A percentile compares a stretch with the other conserved stretches of the same genome.
Evolutionary conservation across 2,113 vertebrate species (phyloP).

Genomic region (Mormyrus lacerda): DNA sequence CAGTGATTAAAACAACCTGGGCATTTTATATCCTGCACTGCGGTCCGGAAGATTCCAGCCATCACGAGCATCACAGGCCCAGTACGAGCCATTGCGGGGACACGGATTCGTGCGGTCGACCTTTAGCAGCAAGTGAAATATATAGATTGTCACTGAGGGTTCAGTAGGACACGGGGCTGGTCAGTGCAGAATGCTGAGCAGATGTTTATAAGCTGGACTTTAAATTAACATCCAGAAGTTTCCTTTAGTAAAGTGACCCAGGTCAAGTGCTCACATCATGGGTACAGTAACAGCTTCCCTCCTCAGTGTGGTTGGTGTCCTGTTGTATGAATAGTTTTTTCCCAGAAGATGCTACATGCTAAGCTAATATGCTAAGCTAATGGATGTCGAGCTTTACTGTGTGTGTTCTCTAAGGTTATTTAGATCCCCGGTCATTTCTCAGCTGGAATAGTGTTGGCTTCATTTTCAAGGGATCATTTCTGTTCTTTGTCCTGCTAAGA

Average conservation of each 20-base stretch:
- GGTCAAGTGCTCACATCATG: not conserved
- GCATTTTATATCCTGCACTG: slow-evolving; percentile 34
- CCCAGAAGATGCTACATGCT: not conserved
- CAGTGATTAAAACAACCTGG: slow-evolving; percentile 48
- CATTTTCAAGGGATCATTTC: not conserved
- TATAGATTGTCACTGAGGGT: not conserved
- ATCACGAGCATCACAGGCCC: not conserved
- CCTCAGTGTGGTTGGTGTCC: not conserved
- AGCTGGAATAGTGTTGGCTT: not conserved
- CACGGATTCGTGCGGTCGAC: not conserved
- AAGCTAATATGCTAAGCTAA: not conserved
- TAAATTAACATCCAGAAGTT: not conserved
- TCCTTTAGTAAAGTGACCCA: not conserved
- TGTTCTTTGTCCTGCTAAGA: not conserved
- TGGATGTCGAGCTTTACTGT: not conserved
- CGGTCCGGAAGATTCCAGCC: slow-evolving; percentile 15
- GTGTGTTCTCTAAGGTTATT: not conserved
- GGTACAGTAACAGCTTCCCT: not conserved
- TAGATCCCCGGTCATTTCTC: not conserved
- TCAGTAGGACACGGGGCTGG: not conserved
- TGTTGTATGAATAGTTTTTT: not conserved
- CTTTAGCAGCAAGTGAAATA: not conserved
- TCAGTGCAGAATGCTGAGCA: not conserved
- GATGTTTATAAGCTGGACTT: not conserved
- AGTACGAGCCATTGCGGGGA: not conserved